Evolutionary conservation across 1,140 invertebrate species (phyloP).

Genomic region (Neuroterus valhalla): DNA sequence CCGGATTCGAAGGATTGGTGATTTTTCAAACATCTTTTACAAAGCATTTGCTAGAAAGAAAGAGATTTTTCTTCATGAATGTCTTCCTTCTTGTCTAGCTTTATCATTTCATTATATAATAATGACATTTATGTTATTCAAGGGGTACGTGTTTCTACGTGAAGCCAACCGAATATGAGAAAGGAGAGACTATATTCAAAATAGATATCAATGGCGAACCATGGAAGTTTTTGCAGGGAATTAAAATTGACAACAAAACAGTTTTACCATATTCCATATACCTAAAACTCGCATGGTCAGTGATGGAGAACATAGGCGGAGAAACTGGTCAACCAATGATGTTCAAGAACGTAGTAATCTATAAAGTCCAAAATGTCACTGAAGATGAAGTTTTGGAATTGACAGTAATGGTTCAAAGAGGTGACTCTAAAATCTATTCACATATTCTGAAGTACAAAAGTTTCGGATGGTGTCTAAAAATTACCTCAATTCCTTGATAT

Average conservation of each 20-base stretch:
- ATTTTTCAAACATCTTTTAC: no score
- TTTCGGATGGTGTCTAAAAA: no score
- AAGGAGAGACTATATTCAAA: conserved; percentile 77
- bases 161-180: conserved; percentile 78
- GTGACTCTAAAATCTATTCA: conserved; percentile 58
- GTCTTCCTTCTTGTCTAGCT: no score
- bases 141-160: conserved; percentile 78
- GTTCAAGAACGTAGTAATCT: conserved; percentile 89
- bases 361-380: conserved; percentile 86
- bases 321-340: conserved; percentile 80
- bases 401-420: conserved; percentile 86
- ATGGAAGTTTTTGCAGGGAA: conserved; percentile 84
- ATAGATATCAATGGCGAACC: conserved; percentile 81
- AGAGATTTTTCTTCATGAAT: no score
- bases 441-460: conserved; percentile 2
- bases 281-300: conserved; percentile 87
- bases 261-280: conserved; percentile 91
- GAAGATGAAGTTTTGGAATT: no score
- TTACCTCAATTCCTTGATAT: no score
- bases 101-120: no score
- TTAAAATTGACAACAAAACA: conserved; percentile 88
- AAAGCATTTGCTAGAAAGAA: no score
- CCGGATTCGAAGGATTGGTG: conserved; percentile 84
- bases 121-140: conserved; percentile 52
- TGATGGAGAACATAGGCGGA: conserved; percentile 83